phyloP scores from a whole-genome alignment of 1,140 invertebrate genomes.

The Alviniconcha marisindica region DNA sequence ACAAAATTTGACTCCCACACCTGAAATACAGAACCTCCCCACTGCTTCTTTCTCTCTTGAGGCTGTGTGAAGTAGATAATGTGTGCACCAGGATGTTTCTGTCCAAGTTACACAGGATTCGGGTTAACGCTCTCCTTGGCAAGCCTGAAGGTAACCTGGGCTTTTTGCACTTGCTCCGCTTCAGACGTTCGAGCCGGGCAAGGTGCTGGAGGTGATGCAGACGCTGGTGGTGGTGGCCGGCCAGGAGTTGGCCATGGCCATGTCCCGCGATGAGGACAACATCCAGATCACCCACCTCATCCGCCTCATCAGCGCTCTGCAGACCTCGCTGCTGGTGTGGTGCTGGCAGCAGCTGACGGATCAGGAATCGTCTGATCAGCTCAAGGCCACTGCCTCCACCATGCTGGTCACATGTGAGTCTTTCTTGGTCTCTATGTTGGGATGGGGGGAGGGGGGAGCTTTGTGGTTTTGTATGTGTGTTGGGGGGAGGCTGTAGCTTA shows the following conservation, averaged over 20 bases:
- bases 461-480: no score
- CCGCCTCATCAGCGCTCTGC: conserved; percentile 69
- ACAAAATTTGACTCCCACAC: no score
- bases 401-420: conserved; percentile 33
- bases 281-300: conserved; percentile 70
- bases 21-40: no score
- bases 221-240: conserved; percentile 71
- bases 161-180: neutral
- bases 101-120: neutral
- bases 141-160: neutral
- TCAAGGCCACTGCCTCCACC: conserved; percentile 15
- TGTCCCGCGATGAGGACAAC: conserved; percentile 35
- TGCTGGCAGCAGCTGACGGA: conserved; percentile 64
- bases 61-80: neutral
- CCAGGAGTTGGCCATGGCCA: conserved; percentile 59
- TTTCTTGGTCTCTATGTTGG: no score
- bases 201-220: conserved; percentile 69
- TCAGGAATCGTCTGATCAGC: neutral
- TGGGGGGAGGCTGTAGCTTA: no score
- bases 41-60: no score
- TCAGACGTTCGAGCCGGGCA: conserved; percentile 64
- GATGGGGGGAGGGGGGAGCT: no score
- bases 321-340: conserved; percentile 71
- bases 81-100: neutral
- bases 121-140: neutral